Evolutionary conservation across 2,113 vertebrate genomes (phyloP).

Genomic region (Chroicocephalus ridibundus): DNA sequence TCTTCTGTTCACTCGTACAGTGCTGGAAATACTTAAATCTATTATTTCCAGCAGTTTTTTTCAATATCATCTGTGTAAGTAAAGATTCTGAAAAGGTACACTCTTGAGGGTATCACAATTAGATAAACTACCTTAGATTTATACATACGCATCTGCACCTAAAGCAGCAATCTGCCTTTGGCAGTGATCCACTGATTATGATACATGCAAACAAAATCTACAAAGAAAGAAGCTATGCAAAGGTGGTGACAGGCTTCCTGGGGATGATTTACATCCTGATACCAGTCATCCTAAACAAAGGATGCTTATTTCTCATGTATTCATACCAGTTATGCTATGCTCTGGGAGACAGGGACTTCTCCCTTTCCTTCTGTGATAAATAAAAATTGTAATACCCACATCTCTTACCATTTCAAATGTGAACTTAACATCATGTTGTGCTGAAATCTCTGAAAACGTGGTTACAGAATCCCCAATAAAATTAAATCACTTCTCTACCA

Average conservation of each 20-base stretch:
- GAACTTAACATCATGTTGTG: background rate
- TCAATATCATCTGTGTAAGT: background rate
- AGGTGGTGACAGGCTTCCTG: background rate
- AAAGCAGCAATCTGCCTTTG: background rate
- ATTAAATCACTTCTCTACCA: background rate
- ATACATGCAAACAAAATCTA: background rate
- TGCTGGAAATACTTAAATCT: background rate
- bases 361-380: background rate
- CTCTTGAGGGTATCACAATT: background rate
- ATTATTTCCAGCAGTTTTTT: background rate
- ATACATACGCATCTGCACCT: background rate
- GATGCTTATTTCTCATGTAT: background rate
- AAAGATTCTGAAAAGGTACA: background rate
- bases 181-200: background rate
- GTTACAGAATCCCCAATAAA: slow-evolving; percentile 11
- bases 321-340: background rate
- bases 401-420: background rate
- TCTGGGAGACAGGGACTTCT: background rate
- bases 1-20: background rate
- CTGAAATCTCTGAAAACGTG: background rate
- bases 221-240: background rate
- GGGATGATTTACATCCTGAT: background rate
- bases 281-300: background rate
- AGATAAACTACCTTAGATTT: background rate
- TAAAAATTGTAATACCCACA: background rate